Conservation (phyloP, 92 coral and sea anemone genomes). For the Palythoa heliodiscus region DNA sequence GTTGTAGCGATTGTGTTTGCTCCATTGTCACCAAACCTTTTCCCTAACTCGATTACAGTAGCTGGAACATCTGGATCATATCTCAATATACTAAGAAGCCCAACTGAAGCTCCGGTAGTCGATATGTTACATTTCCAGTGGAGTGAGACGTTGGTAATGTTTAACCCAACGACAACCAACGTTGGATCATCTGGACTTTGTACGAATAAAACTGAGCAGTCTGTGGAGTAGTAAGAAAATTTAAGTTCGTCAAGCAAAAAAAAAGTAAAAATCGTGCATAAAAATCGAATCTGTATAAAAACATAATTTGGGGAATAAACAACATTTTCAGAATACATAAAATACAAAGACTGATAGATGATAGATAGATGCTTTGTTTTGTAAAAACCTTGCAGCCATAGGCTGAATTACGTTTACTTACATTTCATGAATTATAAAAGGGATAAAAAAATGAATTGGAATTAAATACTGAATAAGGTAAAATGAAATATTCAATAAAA, state of each 20-base stretch:
- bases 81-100: neutral
- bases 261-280: no score
- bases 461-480: no score
- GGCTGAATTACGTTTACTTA: no score
- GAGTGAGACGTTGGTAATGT: conserved; percentile 19
- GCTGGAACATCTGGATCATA: neutral
- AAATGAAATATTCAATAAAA: no score
- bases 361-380: no score
- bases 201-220: neutral
- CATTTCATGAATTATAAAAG: no score
- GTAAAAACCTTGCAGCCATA: no score
- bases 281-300: no score
- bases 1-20: neutral
- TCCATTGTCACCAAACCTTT: neutral
- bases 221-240: neutral
- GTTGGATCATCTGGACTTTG: conserved; percentile 17
- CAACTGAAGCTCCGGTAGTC: neutral
- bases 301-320: no score
- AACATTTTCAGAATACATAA: neutral
- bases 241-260: no score
- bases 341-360: neutral
- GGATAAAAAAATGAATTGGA: no score
- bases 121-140: conserved; percentile 24
- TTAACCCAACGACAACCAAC: neutral
- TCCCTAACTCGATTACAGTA: neutral